Conservation (phyloP, 2,113 vertebrate genomes). For the Laticauda colubrina region DNA sequence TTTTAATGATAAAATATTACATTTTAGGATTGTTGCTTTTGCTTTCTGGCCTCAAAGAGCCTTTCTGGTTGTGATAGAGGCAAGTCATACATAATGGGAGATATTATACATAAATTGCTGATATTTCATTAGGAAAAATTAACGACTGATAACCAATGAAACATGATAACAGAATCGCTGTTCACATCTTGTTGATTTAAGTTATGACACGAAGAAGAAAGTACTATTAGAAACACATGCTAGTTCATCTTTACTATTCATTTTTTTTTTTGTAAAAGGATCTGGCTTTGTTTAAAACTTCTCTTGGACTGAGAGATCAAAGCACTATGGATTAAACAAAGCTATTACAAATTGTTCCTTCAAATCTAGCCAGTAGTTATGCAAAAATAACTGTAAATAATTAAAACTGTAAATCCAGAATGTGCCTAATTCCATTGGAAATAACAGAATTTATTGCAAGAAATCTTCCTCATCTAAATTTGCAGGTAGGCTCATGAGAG, state of each 20-base stretch:
- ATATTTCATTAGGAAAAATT: conserved; percentile 62
- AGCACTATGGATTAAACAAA: conserved; percentile 72
- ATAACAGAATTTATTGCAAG: conserved; percentile 23
- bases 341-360: conserved; percentile 73
- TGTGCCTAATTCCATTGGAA: conserved; percentile 1
- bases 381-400: conserved; percentile 65
- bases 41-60: neutral
- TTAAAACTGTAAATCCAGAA: conserved; percentile 39
- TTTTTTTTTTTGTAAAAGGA: conserved; percentile 43
- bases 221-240: conserved; percentile 71
- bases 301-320: conserved; percentile 74
- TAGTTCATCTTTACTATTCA: conserved; percentile 41
- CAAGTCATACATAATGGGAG: conserved; percentile 29
- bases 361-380: conserved; percentile 70
- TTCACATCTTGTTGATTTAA: conserved; percentile 72
- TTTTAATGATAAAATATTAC: neutral
- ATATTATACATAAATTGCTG: conserved; percentile 47
- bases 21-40: neutral
- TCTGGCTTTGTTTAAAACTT: conserved; percentile 75
- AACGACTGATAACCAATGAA: conserved; percentile 61
- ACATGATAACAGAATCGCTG: conserved; percentile 59
- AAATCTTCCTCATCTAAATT: neutral
- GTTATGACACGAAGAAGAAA: conserved; percentile 68
- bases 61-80: conserved; percentile 27
- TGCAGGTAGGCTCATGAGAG: neutral